These are phyloP conservation scores for Petrophora chlorosata DNA, from an alignment of 2,888 invertebrate genomes.

Conservation along the genomic window DNA sequence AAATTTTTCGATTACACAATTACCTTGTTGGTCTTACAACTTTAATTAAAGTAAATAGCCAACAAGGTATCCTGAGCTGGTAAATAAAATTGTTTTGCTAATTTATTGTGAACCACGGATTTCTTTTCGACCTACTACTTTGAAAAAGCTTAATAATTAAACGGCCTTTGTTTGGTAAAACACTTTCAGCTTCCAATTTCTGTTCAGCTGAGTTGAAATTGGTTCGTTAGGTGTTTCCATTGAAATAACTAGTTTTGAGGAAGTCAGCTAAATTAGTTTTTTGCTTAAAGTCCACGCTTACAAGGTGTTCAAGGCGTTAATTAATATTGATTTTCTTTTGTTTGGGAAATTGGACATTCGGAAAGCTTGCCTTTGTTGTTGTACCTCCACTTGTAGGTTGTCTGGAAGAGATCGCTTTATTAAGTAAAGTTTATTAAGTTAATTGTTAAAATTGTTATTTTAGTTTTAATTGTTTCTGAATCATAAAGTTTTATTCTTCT, in stretches of 20 bases:
- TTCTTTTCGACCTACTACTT: slow-evolving; percentile 32
- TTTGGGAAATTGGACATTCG: not conserved
- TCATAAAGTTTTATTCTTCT: no score
- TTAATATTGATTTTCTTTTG: slow-evolving; percentile 5
- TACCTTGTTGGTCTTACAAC: no score
- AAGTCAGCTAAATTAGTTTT: slow-evolving; percentile 2
- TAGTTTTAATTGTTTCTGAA: no score
- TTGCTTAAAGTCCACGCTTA: slow-evolving; percentile 1
- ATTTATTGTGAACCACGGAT: slow-evolving; percentile 44
- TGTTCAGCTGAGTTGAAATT: slow-evolving; percentile 12
- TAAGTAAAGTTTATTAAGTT: no score
- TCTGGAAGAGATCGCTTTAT: no score
- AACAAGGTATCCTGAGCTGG: slow-evolving; percentile 36
- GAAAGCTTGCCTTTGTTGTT: no score
- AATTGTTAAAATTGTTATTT: no score
- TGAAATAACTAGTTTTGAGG: slow-evolving; percentile 14
- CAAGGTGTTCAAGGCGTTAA: not conserved
- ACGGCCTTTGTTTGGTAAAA: slow-evolving; percentile 27
- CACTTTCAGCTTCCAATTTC: slow-evolving; percentile 19
- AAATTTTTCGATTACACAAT: no score
- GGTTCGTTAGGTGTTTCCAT: slow-evolving; percentile 9
- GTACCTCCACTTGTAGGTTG: no score
- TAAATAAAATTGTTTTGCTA: slow-evolving; percentile 47
- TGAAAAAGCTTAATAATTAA: slow-evolving; percentile 40
- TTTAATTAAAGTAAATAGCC: slow-evolving; percentile 49